A percentile compares a stretch with the other conserved stretches of the same genome.
These are phyloP conservation scores for Acropora tenuis DNA, from an alignment of 64 coral and sea anemone species.

Conservation along the genomic window DNA sequence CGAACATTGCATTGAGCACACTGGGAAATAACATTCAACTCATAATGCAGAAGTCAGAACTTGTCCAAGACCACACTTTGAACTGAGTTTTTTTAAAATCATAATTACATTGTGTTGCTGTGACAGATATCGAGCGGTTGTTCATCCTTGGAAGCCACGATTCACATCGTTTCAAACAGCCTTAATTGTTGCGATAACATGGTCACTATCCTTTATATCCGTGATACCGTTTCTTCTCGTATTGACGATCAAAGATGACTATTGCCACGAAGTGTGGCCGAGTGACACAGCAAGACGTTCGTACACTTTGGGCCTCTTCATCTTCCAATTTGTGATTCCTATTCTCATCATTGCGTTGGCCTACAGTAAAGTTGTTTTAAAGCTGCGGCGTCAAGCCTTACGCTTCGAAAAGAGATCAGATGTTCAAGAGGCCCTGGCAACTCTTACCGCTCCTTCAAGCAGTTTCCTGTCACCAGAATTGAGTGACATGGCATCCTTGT, in stretches of 20 bases:
- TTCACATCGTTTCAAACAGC: conserved; percentile 49
- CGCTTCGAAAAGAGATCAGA: conserved; percentile 47
- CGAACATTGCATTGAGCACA: too few species aligned
- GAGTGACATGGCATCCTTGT: conserved; percentile 21
- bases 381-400: conserved; percentile 76
- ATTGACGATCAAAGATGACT: conserved; percentile 20
- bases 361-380: conserved; percentile 74
- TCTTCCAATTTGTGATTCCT: conserved; percentile 65
- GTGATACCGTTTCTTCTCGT: conserved; percentile 60
- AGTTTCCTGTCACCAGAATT: conserved; percentile 21
- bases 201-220: conserved; percentile 40
- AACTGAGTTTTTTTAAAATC: background rate
- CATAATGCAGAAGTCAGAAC: too few species aligned
- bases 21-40: too few species aligned
- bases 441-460: conserved; percentile 14
- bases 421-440: background rate
- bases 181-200: conserved; percentile 35
- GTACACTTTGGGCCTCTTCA: conserved; percentile 63
- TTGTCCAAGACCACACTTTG: too few species aligned
- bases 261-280: conserved; percentile 50
- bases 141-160: conserved; percentile 66
- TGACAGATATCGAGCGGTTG: conserved; percentile 64
- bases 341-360: conserved; percentile 80
- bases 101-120: too few species aligned
- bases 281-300: conserved; percentile 3